Evolutionary conservation across 2,888 invertebrate genomes (phyloP).

Genomic region (Polydrusus tereticollis): DNA sequence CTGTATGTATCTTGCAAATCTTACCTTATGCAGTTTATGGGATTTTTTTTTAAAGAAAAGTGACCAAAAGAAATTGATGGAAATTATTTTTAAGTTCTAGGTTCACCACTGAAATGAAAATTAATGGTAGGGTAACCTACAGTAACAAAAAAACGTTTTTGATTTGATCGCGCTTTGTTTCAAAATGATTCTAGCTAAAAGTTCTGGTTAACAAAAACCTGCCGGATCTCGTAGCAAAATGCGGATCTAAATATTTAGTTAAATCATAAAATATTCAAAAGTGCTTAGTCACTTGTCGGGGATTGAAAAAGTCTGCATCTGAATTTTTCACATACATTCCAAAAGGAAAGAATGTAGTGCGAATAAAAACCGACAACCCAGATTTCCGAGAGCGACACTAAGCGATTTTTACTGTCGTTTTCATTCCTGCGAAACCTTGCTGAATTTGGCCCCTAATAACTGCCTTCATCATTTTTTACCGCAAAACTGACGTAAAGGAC

Average conservation of each 20-base stretch:
- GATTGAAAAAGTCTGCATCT: constrained; percentile 24
- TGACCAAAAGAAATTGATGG: too few species aligned
- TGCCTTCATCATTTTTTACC: constrained; percentile 27
- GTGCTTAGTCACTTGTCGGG: constrained; percentile 24
- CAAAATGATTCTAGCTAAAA: background rate
- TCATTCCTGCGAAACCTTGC: constrained; percentile 16
- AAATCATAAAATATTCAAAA: constrained; percentile 25
- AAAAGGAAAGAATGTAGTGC: constrained; percentile 22
- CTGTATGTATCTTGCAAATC: too few species aligned
- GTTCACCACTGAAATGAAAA: too few species aligned
- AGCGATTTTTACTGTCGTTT: constrained; percentile 35
- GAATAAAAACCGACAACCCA: constrained; percentile 29
- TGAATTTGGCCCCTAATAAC: constrained; percentile 21
- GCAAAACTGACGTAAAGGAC: constrained; percentile 9
- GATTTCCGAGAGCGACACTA: constrained; percentile 28
- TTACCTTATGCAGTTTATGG: too few species aligned
- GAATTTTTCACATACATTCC: constrained; percentile 23
- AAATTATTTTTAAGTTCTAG: too few species aligned
- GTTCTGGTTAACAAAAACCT: background rate
- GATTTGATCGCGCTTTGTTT: too few species aligned
- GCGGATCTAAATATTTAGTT: background rate
- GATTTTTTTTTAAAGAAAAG: too few species aligned
- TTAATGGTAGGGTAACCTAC: too few species aligned
- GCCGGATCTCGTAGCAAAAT: background rate
- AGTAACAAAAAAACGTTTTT: too few species aligned